Conservation (phyloP, 2,797 vertebrate species). For the Halcyon leucocephala region DNA sequence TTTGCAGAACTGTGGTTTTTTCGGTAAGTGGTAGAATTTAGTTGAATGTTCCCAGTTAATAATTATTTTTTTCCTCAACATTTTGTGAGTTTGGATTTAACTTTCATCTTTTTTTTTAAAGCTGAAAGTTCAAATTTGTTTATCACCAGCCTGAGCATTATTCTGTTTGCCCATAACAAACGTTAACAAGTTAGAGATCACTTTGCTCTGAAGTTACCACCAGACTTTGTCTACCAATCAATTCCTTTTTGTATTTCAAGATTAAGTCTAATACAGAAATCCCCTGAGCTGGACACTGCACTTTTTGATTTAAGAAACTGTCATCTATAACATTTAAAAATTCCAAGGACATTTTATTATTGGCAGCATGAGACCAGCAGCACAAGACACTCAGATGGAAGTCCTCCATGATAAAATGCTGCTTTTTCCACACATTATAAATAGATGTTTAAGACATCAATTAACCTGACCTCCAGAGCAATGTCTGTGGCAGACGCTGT, state of each 20-base stretch:
- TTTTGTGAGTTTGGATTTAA: not conserved
- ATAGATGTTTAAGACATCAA: not conserved
- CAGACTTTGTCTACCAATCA: not conserved
- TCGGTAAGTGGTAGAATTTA: not conserved
- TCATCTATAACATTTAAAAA: not conserved
- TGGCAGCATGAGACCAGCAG: not conserved
- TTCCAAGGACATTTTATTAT: not conserved
- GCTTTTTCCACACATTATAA: not conserved
- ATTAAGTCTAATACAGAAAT: not conserved
- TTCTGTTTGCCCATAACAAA: not conserved
- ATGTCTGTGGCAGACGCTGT: not conserved
- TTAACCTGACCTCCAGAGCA: not conserved
- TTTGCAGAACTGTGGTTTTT: not conserved
- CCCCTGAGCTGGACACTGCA: not conserved
- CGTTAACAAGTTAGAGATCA: not conserved
- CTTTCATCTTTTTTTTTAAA: not conserved
- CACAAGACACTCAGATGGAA: not conserved
- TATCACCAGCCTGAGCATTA: not conserved
- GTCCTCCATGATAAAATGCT: not conserved
- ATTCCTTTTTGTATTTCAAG: not conserved
- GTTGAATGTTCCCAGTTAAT: not conserved
- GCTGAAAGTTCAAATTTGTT: not conserved
- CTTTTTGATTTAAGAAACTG: slow-evolving; percentile 33
- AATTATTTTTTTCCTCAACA: not conserved
- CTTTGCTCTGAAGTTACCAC: not conserved